These are phyloP conservation scores for Automeris io DNA, from an alignment of 2,888 invertebrate genomes.

Conservation along the genomic window DNA sequence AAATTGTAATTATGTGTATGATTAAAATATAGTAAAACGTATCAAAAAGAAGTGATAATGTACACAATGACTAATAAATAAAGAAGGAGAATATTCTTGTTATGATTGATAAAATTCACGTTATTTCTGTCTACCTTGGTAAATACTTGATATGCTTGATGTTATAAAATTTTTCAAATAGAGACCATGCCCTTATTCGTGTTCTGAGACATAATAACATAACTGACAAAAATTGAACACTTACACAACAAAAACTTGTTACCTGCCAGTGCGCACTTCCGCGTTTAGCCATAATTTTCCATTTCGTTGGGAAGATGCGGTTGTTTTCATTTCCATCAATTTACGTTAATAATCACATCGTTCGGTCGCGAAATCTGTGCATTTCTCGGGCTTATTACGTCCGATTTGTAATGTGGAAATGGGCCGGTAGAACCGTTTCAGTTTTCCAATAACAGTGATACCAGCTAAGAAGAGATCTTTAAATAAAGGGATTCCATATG, in stretches of 20 bases:
- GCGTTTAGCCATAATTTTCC: background rate
- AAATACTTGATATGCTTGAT: no score
- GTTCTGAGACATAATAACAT: background rate
- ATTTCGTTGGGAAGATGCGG: slow-evolving; percentile 10
- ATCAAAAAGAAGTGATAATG: no score
- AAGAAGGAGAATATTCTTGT: no score
- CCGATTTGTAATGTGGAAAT: slow-evolving; percentile 2
- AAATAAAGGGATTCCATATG: no score
- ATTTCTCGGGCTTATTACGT: slow-evolving; percentile 44
- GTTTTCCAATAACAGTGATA: slow-evolving; percentile 18
- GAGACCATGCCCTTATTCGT: no score
- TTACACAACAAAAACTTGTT: background rate
- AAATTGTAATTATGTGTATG: no score
- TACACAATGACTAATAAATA: no score
- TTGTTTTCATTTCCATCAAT: slow-evolving; percentile 29
- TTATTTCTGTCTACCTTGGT: background rate
- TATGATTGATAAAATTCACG: no score
- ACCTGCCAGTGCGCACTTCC: background rate
- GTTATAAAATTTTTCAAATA: no score
- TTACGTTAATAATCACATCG: slow-evolving; percentile 33
- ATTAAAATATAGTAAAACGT: no score
- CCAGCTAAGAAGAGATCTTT: no score
- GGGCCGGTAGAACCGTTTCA: slow-evolving; percentile 13
- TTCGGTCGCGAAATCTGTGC: slow-evolving; percentile 40
- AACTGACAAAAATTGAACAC: background rate